Conservation (phyloP, 1,140 invertebrate species). For the Caenorhabditis inopinata region DNA sequence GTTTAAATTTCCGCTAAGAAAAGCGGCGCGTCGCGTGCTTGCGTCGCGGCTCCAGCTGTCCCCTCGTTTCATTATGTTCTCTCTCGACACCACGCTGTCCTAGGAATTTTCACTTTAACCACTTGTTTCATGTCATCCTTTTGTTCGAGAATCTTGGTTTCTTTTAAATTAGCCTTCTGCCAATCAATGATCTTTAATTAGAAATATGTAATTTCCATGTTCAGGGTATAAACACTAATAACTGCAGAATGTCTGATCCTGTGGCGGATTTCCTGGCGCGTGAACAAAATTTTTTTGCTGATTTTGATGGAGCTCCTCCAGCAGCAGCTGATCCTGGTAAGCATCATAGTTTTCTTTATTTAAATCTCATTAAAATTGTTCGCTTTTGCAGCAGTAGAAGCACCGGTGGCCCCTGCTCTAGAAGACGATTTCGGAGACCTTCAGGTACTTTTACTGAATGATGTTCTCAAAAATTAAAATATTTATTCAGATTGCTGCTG, state of each 20-base stretch:
- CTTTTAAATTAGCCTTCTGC: too few relatives aligned
- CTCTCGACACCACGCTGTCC: background rate
- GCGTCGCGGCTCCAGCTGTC: conserved; percentile 27
- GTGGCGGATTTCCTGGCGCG: conserved; percentile 2
- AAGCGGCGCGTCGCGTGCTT: background rate
- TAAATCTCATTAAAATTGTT: too few relatives aligned
- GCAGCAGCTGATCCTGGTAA: background rate
- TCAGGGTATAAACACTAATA: background rate
- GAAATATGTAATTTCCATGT: too few relatives aligned
- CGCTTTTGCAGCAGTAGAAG: background rate
- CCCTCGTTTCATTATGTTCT: background rate
- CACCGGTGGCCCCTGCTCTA: background rate
- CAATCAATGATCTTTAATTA: too few relatives aligned
- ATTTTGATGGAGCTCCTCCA: conserved; percentile 16
- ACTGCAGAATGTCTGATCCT: background rate
- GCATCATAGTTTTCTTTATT: too few relatives aligned
- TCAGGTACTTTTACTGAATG: background rate
- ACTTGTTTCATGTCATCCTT: conserved; percentile 15
- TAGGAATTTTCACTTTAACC: background rate
- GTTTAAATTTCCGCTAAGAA: background rate
- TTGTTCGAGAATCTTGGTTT: background rate
- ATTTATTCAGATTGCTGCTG: background rate
- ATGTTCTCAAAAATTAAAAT: too few relatives aligned
- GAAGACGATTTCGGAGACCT: conserved; percentile 17
- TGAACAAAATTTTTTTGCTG: conserved; percentile 9